Evolutionary conservation across 2,113 vertebrate genomes (phyloP), one percentile per base, ranked within the genome.

Genomic region (Takifugu bimaculatus): DNA sequence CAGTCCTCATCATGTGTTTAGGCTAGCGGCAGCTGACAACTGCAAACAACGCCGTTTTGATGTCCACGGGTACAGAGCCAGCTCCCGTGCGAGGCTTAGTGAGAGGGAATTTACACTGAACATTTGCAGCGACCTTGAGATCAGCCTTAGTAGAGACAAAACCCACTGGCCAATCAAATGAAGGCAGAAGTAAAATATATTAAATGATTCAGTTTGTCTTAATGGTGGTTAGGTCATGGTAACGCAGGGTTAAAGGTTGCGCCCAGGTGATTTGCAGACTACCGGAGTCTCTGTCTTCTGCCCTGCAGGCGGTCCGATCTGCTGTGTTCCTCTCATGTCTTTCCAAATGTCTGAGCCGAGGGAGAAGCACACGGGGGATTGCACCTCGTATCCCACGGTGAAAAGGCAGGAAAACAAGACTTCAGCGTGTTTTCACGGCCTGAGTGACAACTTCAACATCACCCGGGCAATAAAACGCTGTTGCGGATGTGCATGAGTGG

Each of bases 281-380:
- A 45, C 26, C 26, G 59, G 39, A n/a, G 26, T 14, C 45, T 42
- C 20, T 13, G 4, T 27, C 44, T 25, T 73, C 29, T 48, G 44
- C 51, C 67, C 42, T 59, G 65, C 70, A 74, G 68, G 48, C 52
- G 5, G 45, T 57, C 13, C 35, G 57, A 59, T 28, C 5, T 44
- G 27, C 50, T 60, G 50, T 56, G 70, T 50, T 68, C 54, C 51
- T 48, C 35, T 60, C 75, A 71, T 64, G 59, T 80, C 84, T 63
- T 77, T 88, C 65, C 61, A 60, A 43, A 77, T 71, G 72, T 85
- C 63, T 58, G 79, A 85, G 57, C 63, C 27, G 14, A 66, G 65
- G 70, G 60, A 45, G 13, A 77, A 58, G 54, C 28, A 63, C 39
- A 39, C 60, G 49, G 45, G 70, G 64, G 65, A 78, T 61, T 54